Conservation (phyloP, 2,888 invertebrate genomes). For the Zonitis immaculata region DNA sequence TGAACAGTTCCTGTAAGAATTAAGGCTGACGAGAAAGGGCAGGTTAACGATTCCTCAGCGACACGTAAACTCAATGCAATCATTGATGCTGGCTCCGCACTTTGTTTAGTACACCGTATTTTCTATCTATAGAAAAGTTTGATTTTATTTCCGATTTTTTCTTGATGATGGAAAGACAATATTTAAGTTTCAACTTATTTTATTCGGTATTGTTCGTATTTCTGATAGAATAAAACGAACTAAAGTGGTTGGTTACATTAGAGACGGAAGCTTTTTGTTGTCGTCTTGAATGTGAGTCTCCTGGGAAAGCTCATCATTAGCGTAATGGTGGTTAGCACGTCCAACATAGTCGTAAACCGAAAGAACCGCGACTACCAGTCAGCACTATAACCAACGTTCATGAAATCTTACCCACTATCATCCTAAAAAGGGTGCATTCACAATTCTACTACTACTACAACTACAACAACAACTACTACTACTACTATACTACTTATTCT, state of each 20-base stretch:
- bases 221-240: not conserved
- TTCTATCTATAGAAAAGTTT: not conserved
- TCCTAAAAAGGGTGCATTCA: conserved; percentile 20
- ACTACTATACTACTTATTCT: not conserved
- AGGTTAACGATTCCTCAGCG: conserved; percentile 31
- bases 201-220: not conserved
- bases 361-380: conserved; percentile 46
- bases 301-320: conserved; percentile 30
- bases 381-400: conserved; percentile 43
- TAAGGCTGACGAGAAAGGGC: conserved; percentile 31
- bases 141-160: conserved; percentile 2
- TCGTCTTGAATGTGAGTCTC: conserved; percentile 31
- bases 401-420: conserved; percentile 34
- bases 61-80: conserved; percentile 37
- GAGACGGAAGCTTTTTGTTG: conserved; percentile 32
- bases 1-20: conserved; percentile 24
- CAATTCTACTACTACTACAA: no score
- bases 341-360: conserved; percentile 39
- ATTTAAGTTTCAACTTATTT: no score
- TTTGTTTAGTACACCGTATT: not conserved
- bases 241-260: conserved; percentile 9
- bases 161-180: not conserved
- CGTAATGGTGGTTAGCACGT: conserved; percentile 41
- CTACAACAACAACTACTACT: no score
- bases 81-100: conserved; percentile 18